These are phyloP conservation scores for Hippoglossus hippoglossus DNA, from an alignment of 2,797 vertebrate genomes.

Conservation along the genomic window DNA sequence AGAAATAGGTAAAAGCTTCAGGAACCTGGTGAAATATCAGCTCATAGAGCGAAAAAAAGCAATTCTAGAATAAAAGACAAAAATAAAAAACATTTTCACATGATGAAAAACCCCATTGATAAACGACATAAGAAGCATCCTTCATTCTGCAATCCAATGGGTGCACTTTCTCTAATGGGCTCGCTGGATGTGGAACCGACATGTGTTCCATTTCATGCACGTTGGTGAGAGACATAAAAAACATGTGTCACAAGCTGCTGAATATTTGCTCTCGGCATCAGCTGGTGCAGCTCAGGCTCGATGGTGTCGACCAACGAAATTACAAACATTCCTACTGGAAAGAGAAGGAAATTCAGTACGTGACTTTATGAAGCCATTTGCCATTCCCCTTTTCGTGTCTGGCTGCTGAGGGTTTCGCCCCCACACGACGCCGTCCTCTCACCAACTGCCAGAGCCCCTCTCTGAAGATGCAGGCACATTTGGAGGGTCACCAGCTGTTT, in stretches of 20 bases:
- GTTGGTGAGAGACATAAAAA: neutral
- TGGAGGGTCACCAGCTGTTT: conserved; percentile 71
- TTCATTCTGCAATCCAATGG: no score
- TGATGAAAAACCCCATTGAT: neutral
- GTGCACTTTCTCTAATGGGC: neutral
- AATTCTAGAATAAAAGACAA: no score
- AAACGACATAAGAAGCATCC: neutral
- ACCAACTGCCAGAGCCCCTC: conserved; percentile 66
- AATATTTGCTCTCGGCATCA: conserved; percentile 9
- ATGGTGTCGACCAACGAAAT: conserved; percentile 27
- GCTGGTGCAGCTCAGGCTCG: conserved; percentile 9
- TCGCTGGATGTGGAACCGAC: neutral
- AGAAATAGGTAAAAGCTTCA: no score
- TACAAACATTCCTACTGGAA: conserved; percentile 11
- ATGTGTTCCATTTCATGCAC: neutral
- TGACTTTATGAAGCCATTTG: conserved; percentile 53
- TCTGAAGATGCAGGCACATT: conserved; percentile 57
- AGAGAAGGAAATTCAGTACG: conserved; percentile 29
- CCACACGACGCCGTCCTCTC: conserved; percentile 39
- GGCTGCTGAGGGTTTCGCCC: conserved; percentile 9
- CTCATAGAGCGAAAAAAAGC: no score
- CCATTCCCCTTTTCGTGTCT: conserved; percentile 56
- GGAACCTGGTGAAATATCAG: no score
- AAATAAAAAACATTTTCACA: no score
- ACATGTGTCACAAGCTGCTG: neutral